Base-by-base conservation (phyloP, 64 coral and sea anemone genomes). In the Acropora yongei region DNA sequence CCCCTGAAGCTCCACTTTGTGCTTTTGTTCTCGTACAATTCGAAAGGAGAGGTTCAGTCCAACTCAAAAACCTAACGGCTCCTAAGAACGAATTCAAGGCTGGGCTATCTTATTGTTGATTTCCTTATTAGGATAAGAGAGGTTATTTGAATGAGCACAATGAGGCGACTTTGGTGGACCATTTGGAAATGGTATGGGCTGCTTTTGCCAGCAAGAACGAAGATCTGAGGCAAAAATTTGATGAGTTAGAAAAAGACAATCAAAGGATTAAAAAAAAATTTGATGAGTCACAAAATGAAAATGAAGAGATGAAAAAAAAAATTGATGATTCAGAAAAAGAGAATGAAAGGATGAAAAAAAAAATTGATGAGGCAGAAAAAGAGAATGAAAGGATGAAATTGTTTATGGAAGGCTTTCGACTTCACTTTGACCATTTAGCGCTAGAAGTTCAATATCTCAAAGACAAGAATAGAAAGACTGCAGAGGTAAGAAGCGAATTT, bases 111-210 rank as follows among this genome's bases (percentile, higher is more conserved):
- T 39, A 48, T 3, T 44, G 12, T 11, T 43, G 2, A 43, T 77
- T 47, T 44, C 71, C 53, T 68, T 44, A 11, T 7, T 71, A 85
- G 82, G 82, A 85, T n/a, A 85, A 85, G 65, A 85, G 82, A 49
- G 82, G 18, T 69, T 44, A 85, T 30, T 65, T 85, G 1, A 71
- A 41, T 18, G 66, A 68, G 44, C 82, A 85, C 44, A 71, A 71
- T 11, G 82, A 85, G 16, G 44, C 44, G 8, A 85, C 61, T 65
- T 42, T 71, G 8, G 82, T 71, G 48, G 45, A 71, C 65, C 82
- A 85, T 46, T 85, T 85, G 44, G 65, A 68, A 30, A 17, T 85
- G 61, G 49, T 65, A 30, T 85, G 82, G 82, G n/a, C 44, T 10
- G 44, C 42, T 12, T 17, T 85, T 4, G 60, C 71, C 11, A 8